phyloP scores from a whole-genome alignment of 2,888 invertebrate species.

The Agriopis aurantiaria region DNA sequence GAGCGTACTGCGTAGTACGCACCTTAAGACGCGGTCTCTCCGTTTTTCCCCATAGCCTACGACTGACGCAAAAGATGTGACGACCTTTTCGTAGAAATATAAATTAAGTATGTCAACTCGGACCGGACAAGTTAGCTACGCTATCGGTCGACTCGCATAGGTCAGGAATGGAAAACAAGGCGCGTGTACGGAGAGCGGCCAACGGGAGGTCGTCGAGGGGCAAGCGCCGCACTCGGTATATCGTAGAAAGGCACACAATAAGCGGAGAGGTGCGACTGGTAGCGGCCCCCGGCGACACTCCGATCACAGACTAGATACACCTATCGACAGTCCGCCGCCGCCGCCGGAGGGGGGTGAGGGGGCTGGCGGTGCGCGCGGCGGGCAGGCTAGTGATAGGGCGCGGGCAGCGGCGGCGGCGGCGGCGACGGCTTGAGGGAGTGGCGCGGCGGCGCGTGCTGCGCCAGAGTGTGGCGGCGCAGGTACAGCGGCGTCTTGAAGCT shows the following conservation, averaged over 20 bases:
- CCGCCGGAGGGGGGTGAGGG: slow-evolving; percentile 1
- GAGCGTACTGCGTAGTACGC: slow-evolving; percentile 23
- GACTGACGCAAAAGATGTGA: slow-evolving; percentile 22
- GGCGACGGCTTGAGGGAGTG: slow-evolving; percentile 63
- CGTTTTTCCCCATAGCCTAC: slow-evolving; percentile 34
- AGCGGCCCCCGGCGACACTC: slow-evolving; percentile 84
- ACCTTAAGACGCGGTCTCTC: slow-evolving; percentile 18
- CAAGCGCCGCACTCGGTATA: slow-evolving; percentile 73
- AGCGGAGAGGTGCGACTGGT: slow-evolving; percentile 83
- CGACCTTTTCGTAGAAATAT: slow-evolving; percentile 27
- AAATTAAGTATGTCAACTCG: slow-evolving; percentile 20
- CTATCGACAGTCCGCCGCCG: slow-evolving; percentile 74
- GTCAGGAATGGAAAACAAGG: slow-evolving; percentile 37
- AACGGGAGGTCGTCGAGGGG: slow-evolving; percentile 63
- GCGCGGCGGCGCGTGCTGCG: slow-evolving; percentile 87
- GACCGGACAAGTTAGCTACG: background rate
- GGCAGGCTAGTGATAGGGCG: slow-evolving; percentile 44
- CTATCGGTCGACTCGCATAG: slow-evolving; percentile 27
- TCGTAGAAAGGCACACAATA: slow-evolving; percentile 84
- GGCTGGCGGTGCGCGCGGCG: slow-evolving; percentile 57
- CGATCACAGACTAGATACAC: slow-evolving; percentile 85
- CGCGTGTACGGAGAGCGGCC: slow-evolving; percentile 10
- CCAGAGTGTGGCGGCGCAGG: slow-evolving; percentile 91
- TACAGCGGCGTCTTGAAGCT: slow-evolving; percentile 92
- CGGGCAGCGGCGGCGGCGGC: slow-evolving; percentile 53